Evolutionary conservation across 2,888 invertebrate species (phyloP).

Genomic region (Campoplex nolae): DNA sequence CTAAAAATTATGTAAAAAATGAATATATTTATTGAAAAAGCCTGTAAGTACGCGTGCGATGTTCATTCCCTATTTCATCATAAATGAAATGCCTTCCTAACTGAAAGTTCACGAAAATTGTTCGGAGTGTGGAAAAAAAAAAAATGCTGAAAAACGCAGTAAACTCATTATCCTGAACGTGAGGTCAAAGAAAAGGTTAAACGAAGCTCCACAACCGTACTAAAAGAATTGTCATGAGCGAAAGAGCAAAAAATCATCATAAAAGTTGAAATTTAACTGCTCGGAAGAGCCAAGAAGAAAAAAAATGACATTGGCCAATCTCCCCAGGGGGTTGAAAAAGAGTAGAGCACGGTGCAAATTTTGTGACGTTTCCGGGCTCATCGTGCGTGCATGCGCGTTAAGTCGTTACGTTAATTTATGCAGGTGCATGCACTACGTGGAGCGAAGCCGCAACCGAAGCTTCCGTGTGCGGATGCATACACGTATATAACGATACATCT

Average conservation of each 20-base stretch:
- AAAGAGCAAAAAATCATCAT: conserved; percentile 6
- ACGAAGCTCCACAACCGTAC: not conserved
- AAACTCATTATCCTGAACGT: not conserved
- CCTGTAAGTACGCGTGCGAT: not conserved
- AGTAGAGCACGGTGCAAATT: conserved; percentile 3
- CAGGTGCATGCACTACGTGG: conserved; percentile 60
- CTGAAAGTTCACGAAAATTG: not conserved
- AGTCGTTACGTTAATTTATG: conserved; percentile 76
- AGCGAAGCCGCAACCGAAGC: conserved; percentile 39
- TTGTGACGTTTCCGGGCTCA: conserved; percentile 63
- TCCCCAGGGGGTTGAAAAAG: conserved; percentile 11
- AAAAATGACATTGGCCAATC: not conserved
- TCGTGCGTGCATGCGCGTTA: conserved; percentile 58
- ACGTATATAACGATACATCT: conserved; percentile 48
- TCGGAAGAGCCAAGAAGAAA: not conserved
- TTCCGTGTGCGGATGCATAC: conserved; percentile 15
- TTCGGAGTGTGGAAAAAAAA: not conserved
- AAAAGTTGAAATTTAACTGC: not conserved
- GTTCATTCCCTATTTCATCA: not conserved
- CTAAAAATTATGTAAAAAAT: not conserved
- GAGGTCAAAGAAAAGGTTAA: conserved; percentile 2
- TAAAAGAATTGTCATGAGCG: not conserved
- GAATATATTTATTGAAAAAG: not conserved
- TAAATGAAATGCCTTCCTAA: not conserved
- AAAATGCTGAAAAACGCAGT: not conserved